Evolutionary conservation across 2,888 invertebrate genomes (phyloP).

Genomic region (Athalia cordata): DNA sequence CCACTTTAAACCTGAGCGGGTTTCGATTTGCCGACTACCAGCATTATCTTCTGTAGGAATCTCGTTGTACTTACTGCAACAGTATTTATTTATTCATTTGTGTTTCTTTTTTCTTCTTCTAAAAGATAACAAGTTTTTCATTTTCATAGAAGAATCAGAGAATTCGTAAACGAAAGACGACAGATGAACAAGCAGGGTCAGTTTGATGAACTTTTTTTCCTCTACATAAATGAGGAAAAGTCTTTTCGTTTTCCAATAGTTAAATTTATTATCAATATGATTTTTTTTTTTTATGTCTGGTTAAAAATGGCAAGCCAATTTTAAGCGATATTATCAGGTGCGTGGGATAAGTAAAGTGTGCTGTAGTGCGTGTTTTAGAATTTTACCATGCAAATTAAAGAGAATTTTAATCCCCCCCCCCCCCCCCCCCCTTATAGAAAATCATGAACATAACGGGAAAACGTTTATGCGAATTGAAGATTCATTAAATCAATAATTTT

Average conservation of each 20-base stretch:
- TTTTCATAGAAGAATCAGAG: too few relatives aligned
- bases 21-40: conserved; percentile 85
- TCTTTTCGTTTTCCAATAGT: too few relatives aligned
- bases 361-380: conserved; percentile 40
- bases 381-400: conserved; percentile 28
- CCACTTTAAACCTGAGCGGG: conserved; percentile 79
- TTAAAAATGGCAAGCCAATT: background rate
- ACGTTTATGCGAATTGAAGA: too few relatives aligned
- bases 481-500: background rate
- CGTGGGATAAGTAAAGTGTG: conserved; percentile 30
- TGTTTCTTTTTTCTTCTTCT: background rate
- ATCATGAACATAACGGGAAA: too few relatives aligned
- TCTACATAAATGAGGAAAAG: too few relatives aligned
- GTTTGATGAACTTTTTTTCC: too few relatives aligned
- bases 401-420: too few relatives aligned
- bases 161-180: too few relatives aligned
- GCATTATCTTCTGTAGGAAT: conserved; percentile 82
- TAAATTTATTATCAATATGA: too few relatives aligned
- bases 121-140: background rate
- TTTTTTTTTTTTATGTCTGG: too few relatives aligned
- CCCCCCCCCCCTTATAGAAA: too few relatives aligned
- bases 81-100: conserved; percentile 32
- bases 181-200: too few relatives aligned
- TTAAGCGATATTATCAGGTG: conserved; percentile 15
- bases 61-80: conserved; percentile 79